Evolutionary conservation across 1,140 invertebrate genomes (phyloP).

Genomic region (Cylas formicarius): DNA sequence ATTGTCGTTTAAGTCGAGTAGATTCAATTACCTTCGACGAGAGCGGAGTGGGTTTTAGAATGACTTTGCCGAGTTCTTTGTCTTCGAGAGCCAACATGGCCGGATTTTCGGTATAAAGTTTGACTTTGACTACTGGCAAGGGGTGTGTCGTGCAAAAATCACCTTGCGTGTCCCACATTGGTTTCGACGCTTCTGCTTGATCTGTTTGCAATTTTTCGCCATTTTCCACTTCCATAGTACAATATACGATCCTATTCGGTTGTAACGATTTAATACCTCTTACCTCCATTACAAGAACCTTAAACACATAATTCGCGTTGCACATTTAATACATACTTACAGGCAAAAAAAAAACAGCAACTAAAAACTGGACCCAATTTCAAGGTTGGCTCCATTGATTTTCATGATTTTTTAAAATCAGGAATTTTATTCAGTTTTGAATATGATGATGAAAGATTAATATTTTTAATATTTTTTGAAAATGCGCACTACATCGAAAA

Average conservation of each 20-base stretch:
- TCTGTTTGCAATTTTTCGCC: slow-evolving; percentile 98
- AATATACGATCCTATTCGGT: slow-evolving; percentile 97
- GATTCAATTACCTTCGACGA: slow-evolving; percentile 68
- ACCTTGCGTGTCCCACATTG: slow-evolving; percentile 97
- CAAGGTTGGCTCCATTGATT: no score
- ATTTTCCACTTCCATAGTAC: slow-evolving; percentile 99
- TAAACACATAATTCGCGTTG: no score
- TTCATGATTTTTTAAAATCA: no score
- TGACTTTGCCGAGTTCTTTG: slow-evolving; percentile 95
- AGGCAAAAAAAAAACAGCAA: no score
- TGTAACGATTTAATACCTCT: slow-evolving; percentile 94
- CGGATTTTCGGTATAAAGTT: slow-evolving; percentile 95
- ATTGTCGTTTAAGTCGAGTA: neutral
- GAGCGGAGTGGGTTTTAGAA: slow-evolving; percentile 82
- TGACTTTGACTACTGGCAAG: slow-evolving; percentile 93
- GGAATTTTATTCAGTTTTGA: no score
- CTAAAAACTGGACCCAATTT: no score
- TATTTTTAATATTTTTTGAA: no score
- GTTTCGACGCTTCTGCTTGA: slow-evolving; percentile 97
- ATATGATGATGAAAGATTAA: no score
- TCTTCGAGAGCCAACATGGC: slow-evolving; percentile 97
- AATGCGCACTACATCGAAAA: no score
- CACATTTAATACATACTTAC: no score
- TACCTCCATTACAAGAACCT: slow-evolving; percentile 98
- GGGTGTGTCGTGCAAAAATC: slow-evolving; percentile 98